Evolutionary conservation across 2,888 invertebrate species (phyloP).

Genomic region (Clostera curtula): DNA sequence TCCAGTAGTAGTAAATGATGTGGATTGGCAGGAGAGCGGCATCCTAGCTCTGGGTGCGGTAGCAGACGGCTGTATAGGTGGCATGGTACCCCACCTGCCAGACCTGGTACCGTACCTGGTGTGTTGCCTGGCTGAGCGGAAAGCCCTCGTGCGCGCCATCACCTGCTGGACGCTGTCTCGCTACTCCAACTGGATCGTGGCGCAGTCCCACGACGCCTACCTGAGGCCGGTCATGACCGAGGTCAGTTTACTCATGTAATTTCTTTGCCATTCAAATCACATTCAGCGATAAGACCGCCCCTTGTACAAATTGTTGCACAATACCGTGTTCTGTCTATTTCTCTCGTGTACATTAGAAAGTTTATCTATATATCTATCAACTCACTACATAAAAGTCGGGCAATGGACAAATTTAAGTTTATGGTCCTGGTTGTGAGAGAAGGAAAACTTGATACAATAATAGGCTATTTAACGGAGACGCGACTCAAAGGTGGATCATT

Average conservation of each 20-base stretch:
- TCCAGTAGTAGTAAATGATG: not conserved
- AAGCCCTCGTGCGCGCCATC: conserved; percentile 97
- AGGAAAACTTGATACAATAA: no score
- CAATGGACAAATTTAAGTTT: no score
- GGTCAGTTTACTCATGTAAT: conserved; percentile 46
- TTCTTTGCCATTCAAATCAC: not conserved
- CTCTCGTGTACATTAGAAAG: no score
- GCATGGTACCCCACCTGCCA: conserved; percentile 96
- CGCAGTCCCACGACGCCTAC: conserved; percentile 94
- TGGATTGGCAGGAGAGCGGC: conserved; percentile 80
- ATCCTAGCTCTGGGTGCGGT: conserved; percentile 96
- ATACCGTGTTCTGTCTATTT: no score
- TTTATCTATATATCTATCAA: no score
- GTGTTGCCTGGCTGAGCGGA: conserved; percentile 92
- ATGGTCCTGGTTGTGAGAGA: no score
- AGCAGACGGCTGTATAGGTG: conserved; percentile 94
- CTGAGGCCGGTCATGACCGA: conserved; percentile 96
- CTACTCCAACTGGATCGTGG: conserved; percentile 99
- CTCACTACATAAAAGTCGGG: no score
- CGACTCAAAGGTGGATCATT: no score
- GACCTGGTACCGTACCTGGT: conserved; percentile 98
- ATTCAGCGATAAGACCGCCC: no score
- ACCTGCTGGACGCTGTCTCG: conserved; percentile 99
- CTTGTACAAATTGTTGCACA: no score
- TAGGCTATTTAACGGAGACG: no score